Percentiles rank a stretch among this genome's conserved stretches.
phyloP scores from a whole-genome alignment of 2,113 vertebrate species.

The Colossoma macropomum region DNA sequence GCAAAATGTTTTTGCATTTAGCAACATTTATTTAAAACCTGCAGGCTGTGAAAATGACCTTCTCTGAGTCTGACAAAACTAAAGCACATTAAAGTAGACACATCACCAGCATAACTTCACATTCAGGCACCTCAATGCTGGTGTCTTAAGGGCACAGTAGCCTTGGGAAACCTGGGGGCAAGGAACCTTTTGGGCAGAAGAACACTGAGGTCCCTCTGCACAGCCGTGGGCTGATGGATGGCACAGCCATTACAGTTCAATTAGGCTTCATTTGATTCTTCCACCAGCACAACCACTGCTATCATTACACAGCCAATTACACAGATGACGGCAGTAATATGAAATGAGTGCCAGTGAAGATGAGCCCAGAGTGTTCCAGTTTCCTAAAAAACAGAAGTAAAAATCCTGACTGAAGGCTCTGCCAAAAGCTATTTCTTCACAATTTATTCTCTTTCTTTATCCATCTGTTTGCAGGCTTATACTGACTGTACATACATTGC shows the following conservation, averaged over 20 bases:
- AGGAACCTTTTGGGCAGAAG: conserved; percentile 7
- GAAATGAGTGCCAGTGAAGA: conserved; percentile 66
- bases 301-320: conserved; percentile 73
- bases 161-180: conserved; percentile 24
- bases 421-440: conserved; percentile 27
- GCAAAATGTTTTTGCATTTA: background rate
- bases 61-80: background rate
- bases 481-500: background rate
- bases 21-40: background rate
- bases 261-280: conserved; percentile 68
- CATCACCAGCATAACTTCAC: background rate
- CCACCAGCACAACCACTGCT: conserved; percentile 54
- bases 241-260: conserved; percentile 67
- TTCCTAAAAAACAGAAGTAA: conserved; percentile 25
- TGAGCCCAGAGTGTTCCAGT: conserved; percentile 40
- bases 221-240: conserved; percentile 59
- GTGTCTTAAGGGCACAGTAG: conserved; percentile 26
- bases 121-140: conserved; percentile 17
- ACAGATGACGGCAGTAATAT: conserved; percentile 69
- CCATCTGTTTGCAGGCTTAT: conserved; percentile 21
- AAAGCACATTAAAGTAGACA: background rate
- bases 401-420: conserved; percentile 6
- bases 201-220: conserved; percentile 31
- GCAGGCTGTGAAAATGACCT: background rate
- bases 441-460: conserved; percentile 11